Base-by-base conservation (phyloP, 2,797 vertebrate species). In the Characodon lateralis region DNA sequence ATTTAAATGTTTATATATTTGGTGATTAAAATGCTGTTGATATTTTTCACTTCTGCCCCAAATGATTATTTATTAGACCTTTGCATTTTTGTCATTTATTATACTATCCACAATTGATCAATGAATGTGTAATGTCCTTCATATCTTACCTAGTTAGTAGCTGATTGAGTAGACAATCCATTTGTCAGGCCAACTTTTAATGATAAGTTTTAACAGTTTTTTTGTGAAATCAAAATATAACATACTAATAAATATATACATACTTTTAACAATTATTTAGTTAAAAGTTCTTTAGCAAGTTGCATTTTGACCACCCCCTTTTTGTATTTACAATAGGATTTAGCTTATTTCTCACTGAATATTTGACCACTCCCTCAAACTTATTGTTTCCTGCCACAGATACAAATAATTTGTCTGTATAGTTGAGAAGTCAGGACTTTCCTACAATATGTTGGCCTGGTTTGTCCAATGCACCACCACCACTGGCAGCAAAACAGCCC, bases 1-100 rank as follows among this genome's bases (percentile, higher is more conserved):
- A 93, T 93, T 90, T 94, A 92, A 90, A 95, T 95, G 94, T 96
- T 96, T 96, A 93, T 95, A 95, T 94, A 91, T 92, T 93, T 94
- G 94, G 92, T 95, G 94, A 96, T 94, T 96, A 96, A 96, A 59
- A 96, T 93, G 90, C 94, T 93, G 88, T 95, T 94, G 92, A 95
- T 96, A 96, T 96, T 96, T 96, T 96, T 95, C 94, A 96, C 89
- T 94, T 94, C 88, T 95, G 85, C 78, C 88, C 77, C 81, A 89
- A 79, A 80, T 94, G 65, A 13, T 93, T 79, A 78, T 78, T 92
- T 80, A 50, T 75, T 31, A 65, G 43, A 46, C n/a, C 1, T 43
- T 68, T 39, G 12, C n/a, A 0, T 68, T 68, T n/a, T 2, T 43
- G 22, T 68, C 22, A 68, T 43, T 6, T 24, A 7, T 43, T n/a